Conservation (phyloP, 2,888 invertebrate genomes). For the Drosophila falleni region DNA sequence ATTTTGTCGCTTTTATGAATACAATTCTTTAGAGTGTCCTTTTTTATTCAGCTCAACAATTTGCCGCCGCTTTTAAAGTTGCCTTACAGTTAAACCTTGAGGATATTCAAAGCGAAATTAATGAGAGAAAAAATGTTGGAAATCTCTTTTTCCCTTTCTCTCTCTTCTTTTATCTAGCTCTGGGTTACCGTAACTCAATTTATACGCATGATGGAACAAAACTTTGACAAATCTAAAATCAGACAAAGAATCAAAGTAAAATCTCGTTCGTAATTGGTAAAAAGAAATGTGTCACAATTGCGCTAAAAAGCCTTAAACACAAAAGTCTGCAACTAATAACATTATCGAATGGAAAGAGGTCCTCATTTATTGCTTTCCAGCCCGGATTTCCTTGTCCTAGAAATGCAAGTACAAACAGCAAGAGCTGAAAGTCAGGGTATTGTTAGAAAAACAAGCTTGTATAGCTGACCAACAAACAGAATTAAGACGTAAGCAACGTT, state of each 20-base stretch:
- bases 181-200: constrained; percentile 13
- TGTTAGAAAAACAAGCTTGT: constrained; percentile 12
- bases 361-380: background rate
- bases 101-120: constrained; percentile 8
- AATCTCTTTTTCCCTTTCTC: no score
- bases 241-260: constrained; percentile 37
- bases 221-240: constrained; percentile 2
- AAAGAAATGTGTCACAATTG: constrained; percentile 26
- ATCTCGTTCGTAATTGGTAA: constrained; percentile 21
- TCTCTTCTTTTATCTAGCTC: background rate
- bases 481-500: constrained; percentile 36
- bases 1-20: constrained; percentile 26
- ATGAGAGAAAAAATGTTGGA: background rate
- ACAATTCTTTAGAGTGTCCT: constrained; percentile 13
- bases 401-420: constrained; percentile 20
- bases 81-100: background rate
- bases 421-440: constrained; percentile 35
- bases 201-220: constrained; percentile 14
- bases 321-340: constrained; percentile 62
- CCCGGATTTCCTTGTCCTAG: background rate
- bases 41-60: background rate
- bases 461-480: constrained; percentile 21
- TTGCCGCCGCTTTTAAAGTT: constrained; percentile 1
- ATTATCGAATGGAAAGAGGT: constrained; percentile 38
- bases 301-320: constrained; percentile 33